Percentiles rank a stretch among this genome's conserved stretches.
phyloP scores from a whole-genome alignment of 2,888 invertebrate genomes.

The Cynaeus angustus region DNA sequence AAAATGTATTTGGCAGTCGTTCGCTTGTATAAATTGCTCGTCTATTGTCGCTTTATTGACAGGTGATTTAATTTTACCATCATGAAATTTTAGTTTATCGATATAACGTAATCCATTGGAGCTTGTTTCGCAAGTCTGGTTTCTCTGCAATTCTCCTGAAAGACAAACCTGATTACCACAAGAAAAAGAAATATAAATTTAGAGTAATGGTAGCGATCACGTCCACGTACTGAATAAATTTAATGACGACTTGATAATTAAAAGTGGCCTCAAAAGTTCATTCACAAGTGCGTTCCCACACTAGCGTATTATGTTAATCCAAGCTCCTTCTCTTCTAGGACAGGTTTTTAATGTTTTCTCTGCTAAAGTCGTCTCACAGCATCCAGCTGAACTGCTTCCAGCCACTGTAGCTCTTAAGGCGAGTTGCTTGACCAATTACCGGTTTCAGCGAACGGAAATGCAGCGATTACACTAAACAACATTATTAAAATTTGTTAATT shows the following conservation, averaged over 20 bases:
- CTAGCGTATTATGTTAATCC: constrained; percentile 65
- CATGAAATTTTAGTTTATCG: constrained; percentile 32
- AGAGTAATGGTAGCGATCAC: constrained; percentile 35
- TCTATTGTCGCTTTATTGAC: constrained; percentile 48
- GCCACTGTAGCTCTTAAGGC: constrained; percentile 32
- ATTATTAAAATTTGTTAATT: constrained; percentile 34
- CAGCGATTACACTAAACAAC: constrained; percentile 36
- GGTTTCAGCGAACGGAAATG: constrained; percentile 40
- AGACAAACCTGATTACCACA: constrained; percentile 2
- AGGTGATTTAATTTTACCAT: constrained; percentile 50
- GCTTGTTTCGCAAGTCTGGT: background rate
- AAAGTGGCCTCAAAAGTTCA: constrained; percentile 68
- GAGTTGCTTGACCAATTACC: constrained; percentile 42
- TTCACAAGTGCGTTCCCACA: constrained; percentile 69
- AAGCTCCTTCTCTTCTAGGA: constrained; percentile 55
- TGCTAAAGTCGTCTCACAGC: constrained; percentile 52
- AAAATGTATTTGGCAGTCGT: constrained; percentile 34
- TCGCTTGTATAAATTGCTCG: constrained; percentile 45
- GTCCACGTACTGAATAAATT: constrained; percentile 62
- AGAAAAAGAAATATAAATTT: constrained; percentile 12
- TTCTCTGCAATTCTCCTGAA: background rate
- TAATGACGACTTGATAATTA: constrained; percentile 68
- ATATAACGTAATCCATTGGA: constrained; percentile 15
- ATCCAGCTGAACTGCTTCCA: constrained; percentile 46
- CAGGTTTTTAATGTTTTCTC: constrained; percentile 61